Conservation (phyloP, 1,140 invertebrate species). For the Apis laboriosa region DNA sequence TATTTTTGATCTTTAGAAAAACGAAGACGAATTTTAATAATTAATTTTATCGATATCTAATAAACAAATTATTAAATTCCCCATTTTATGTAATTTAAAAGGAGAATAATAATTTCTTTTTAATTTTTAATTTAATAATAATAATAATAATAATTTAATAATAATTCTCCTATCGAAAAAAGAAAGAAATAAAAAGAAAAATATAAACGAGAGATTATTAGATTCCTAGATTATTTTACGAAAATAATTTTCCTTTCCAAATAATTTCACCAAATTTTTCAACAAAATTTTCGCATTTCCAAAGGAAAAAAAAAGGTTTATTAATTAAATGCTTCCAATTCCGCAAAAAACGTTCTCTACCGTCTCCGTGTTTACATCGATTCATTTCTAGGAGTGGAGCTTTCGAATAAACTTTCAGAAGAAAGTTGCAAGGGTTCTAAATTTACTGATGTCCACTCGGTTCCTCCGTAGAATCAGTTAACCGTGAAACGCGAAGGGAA, state of each 20-base stretch:
- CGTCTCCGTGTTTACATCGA: neutral
- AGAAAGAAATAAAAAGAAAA: too few species aligned
- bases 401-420: neutral
- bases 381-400: slow-evolving; percentile 1
- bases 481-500: slow-evolving; percentile 1
- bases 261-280: neutral
- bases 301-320: neutral
- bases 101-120: too few species aligned
- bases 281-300: neutral
- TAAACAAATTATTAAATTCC: too few species aligned
- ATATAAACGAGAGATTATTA: too few species aligned
- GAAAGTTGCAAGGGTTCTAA: neutral
- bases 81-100: too few species aligned
- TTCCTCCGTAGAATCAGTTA: neutral
- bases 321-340: slow-evolving; percentile 7
- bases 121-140: too few species aligned
- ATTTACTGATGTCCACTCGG: neutral
- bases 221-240: too few species aligned
- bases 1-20: neutral
- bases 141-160: too few species aligned
- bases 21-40: too few species aligned
- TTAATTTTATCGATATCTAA: too few species aligned
- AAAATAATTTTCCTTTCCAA: neutral
- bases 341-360: neutral
- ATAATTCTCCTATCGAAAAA: too few species aligned